Evolutionary conservation across 2,888 invertebrate species (phyloP).

Genomic region (Pelosia muscerda): DNA sequence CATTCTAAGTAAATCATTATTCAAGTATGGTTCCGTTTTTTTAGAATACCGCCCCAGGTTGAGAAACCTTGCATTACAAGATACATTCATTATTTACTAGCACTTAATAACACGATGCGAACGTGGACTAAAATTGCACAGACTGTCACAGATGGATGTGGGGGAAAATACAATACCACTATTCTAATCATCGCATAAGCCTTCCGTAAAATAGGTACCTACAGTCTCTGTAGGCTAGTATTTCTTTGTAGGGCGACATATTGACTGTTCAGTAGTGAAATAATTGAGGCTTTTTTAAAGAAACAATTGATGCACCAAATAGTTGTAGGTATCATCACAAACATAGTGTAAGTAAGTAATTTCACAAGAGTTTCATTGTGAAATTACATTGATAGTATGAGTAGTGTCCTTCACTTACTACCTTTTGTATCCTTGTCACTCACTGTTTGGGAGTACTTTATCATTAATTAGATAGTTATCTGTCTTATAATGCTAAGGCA

Average conservation of each 20-base stretch:
- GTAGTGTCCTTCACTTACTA: neutral
- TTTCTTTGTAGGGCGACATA: conserved; percentile 14
- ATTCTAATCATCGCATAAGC: conserved; percentile 22
- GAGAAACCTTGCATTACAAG: conserved; percentile 19
- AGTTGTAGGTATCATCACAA: too few species aligned
- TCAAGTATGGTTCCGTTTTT: too few species aligned
- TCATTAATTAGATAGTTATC: too few species aligned
- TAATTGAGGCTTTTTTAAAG: neutral
- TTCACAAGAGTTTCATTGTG: neutral
- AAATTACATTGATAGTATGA: neutral
- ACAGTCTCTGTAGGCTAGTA: conserved; percentile 15
- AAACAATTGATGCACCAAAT: neutral
- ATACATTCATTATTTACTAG: conserved; percentile 37
- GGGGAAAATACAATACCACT: conserved; percentile 21
- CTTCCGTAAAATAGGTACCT: conserved; percentile 25
- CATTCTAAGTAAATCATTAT: too few species aligned
- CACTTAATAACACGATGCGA: conserved; percentile 32
- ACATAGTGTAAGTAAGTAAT: neutral
- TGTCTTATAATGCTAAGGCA: neutral
- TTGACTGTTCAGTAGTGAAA: neutral
- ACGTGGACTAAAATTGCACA: conserved; percentile 27
- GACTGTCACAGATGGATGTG: conserved; percentile 29
- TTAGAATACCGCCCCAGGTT: neutral
- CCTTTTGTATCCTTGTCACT: neutral
- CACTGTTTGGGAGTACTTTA: neutral